A percentile compares a stretch with the other conserved stretches of the same genome.
Conservation (phyloP, 2,888 invertebrate genomes). For the Cryptocephalus moraei region DNA sequence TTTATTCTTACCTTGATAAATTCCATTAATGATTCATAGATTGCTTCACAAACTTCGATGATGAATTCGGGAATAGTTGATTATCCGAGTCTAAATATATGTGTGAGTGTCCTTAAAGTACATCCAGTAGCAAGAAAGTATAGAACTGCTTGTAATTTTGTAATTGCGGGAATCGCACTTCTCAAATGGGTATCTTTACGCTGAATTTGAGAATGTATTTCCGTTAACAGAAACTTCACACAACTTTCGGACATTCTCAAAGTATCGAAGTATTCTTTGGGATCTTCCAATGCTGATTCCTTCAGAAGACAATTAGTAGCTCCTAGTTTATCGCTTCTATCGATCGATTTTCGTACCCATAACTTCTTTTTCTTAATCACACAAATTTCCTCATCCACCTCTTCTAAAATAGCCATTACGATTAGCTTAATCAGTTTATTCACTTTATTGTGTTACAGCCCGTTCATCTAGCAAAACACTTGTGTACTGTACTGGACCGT, state of each 20-base stretch:
- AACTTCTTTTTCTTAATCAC: background rate
- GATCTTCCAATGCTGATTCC: conserved; percentile 1
- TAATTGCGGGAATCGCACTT: too few species aligned
- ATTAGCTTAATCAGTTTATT: background rate
- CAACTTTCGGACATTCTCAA: conserved; percentile 1
- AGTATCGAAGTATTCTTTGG: conserved; percentile 1
- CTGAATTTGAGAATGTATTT: background rate
- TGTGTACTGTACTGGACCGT: background rate
- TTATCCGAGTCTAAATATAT: too few species aligned
- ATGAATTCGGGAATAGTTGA: too few species aligned
- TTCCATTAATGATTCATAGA: too few species aligned
- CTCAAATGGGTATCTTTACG: too few species aligned
- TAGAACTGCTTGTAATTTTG: too few species aligned
- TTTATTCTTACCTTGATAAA: too few species aligned
- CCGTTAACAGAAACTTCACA: background rate
- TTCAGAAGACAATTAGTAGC: background rate
- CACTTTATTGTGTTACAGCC: background rate
- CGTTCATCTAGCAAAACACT: background rate
- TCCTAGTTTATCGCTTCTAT: background rate
- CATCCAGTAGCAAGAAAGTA: too few species aligned
- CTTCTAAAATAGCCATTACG: background rate
- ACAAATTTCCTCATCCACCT: background rate
- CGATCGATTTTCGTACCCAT: background rate
- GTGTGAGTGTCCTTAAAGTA: too few species aligned
- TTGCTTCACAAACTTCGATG: too few species aligned